These are phyloP conservation scores for Characodon lateralis DNA, from an alignment of 2,797 vertebrate species.

Conservation along the genomic window DNA sequence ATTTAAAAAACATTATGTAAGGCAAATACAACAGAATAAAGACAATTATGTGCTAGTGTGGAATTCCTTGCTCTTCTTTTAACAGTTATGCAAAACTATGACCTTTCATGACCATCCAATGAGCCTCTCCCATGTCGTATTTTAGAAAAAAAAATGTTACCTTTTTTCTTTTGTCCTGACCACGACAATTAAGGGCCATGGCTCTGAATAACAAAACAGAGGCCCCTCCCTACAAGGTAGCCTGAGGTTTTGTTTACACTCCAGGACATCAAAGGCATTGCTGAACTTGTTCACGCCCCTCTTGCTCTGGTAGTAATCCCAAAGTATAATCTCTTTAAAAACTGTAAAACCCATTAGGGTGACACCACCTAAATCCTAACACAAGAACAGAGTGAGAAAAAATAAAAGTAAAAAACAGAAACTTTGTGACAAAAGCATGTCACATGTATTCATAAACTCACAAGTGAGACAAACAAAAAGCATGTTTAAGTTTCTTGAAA, in stretches of 20 bases:
- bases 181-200: conserved; percentile 79
- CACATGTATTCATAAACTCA: conserved; percentile 49
- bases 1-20: not conserved
- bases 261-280: conserved; percentile 83
- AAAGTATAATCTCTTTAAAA: conserved; percentile 82
- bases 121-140: conserved; percentile 61
- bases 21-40: conserved; percentile 3
- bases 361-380: conserved; percentile 78
- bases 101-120: conserved; percentile 45
- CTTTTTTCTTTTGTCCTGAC: conserved; percentile 74
- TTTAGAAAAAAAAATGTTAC: conserved; percentile 72
- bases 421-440: conserved; percentile 53
- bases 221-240: conserved; percentile 77
- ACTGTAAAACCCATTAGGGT: conserved; percentile 84
- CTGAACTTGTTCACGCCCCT: conserved; percentile 78
- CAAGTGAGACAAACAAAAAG: conserved; percentile 31
- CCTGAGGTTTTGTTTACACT: conserved; percentile 83
- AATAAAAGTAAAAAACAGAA: conserved; percentile 26
- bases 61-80: conserved; percentile 47
- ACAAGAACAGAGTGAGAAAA: conserved; percentile 38
- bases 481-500: conserved; percentile 72
- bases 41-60: conserved; percentile 18
- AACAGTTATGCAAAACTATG: conserved; percentile 56
- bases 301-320: conserved; percentile 84
- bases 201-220: conserved; percentile 83